Percentiles rank a stretch among this genome's conserved stretches.
phyloP scores from a whole-genome alignment of 2,797 vertebrate genomes.

The Esox lucius region DNA sequence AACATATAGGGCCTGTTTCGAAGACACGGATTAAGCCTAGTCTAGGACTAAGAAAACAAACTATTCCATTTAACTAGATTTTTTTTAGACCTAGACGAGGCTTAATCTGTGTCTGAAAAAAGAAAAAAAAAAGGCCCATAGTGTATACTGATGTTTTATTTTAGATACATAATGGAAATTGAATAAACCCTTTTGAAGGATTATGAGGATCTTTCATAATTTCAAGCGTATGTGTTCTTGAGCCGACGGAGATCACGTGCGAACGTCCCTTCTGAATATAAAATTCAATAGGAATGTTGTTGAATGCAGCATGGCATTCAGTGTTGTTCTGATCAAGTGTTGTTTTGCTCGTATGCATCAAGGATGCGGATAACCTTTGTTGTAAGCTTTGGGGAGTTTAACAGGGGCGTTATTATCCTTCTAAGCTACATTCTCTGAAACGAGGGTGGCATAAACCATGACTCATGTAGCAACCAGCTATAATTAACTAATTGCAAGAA shows the following conservation, averaged over 20 bases:
- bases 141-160: too few relatives aligned
- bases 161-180: background rate
- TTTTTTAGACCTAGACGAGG: too few relatives aligned
- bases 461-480: background rate
- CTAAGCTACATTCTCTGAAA: background rate
- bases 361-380: background rate
- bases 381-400: background rate
- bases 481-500: background rate
- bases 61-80: too few relatives aligned
- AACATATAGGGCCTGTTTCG: background rate
- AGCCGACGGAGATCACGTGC: background rate
- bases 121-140: too few relatives aligned
- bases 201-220: background rate
- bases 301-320: background rate
- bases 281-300: background rate
- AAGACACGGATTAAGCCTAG: too few relatives aligned
- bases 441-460: background rate
- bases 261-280: background rate
- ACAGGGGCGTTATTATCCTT: background rate
- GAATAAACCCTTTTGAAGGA: background rate
- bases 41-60: too few relatives aligned
- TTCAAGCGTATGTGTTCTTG: background rate
- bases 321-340: background rate
- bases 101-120: too few relatives aligned
- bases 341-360: background rate